Percentiles rank a stretch among this genome's conserved stretches.
Evolutionary conservation across 2,888 invertebrate genomes (phyloP).

Genomic region (Ophraella communa): DNA sequence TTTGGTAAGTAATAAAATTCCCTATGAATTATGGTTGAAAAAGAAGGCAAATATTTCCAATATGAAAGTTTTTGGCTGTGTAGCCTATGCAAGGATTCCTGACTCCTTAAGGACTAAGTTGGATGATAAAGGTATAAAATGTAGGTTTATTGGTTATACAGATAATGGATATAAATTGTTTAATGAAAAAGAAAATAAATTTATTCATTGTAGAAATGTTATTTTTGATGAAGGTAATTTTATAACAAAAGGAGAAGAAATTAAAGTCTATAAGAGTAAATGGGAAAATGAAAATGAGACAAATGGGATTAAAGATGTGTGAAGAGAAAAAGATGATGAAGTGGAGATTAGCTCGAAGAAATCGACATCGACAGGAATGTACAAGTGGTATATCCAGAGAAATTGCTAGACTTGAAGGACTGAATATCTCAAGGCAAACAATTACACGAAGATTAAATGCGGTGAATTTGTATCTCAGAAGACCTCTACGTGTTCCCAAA

Average conservation of each 20-base stretch:
- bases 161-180: constrained; percentile 22
- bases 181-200: constrained; percentile 7
- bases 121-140: constrained; percentile 28
- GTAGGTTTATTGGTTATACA: constrained; percentile 25
- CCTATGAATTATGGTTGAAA: constrained; percentile 25
- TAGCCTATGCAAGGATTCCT: constrained; percentile 27
- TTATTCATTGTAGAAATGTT: constrained; percentile 13
- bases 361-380: too few relatives aligned
- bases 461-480: too few relatives aligned
- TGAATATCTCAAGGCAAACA: too few relatives aligned
- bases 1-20: constrained; percentile 18
- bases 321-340: too few relatives aligned
- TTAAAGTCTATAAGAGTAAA: too few relatives aligned
- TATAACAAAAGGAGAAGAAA: neutral
- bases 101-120: constrained; percentile 26
- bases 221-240: constrained; percentile 13
- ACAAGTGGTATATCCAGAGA: too few relatives aligned
- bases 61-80: constrained; percentile 31
- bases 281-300: too few relatives aligned
- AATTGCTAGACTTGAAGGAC: too few relatives aligned
- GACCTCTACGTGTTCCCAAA: too few relatives aligned
- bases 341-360: too few relatives aligned
- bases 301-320: too few relatives aligned
- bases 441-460: too few relatives aligned
- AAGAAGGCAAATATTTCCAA: constrained; percentile 29